These are phyloP conservation scores for Trichosurus vulpecula DNA, from an alignment of 2,797 vertebrate genomes.

Conservation along the genomic window DNA sequence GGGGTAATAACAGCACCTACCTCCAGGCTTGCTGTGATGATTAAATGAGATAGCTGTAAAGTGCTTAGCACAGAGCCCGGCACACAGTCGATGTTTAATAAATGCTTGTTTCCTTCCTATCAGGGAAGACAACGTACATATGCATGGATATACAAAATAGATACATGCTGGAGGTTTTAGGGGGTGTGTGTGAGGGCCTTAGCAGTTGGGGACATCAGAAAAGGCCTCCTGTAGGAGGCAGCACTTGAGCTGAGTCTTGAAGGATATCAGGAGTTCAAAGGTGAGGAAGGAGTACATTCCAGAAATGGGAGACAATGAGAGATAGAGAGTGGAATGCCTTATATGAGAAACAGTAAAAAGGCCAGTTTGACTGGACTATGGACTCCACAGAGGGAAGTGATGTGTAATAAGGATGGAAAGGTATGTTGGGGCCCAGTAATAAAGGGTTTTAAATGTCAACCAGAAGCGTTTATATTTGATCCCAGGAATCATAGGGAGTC, in stretches of 20 bases:
- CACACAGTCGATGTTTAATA: background rate
- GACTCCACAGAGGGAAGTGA: background rate
- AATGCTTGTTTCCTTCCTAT: background rate
- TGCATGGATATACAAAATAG: background rate
- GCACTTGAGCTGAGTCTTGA: background rate
- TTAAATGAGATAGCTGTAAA: background rate
- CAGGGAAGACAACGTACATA: background rate
- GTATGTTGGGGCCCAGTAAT: background rate
- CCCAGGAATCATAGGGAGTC: background rate
- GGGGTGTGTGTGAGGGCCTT: background rate
- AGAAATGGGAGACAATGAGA: background rate
- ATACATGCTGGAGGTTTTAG: too few species aligned
- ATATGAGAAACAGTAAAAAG: too few species aligned
- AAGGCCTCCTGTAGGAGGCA: background rate
- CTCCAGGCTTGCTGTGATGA: background rate
- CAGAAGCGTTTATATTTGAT: background rate
- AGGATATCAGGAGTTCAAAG: background rate
- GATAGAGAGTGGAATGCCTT: too few species aligned
- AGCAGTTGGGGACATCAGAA: background rate
- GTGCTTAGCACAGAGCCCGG: background rate
- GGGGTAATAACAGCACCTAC: background rate
- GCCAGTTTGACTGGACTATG: too few species aligned
- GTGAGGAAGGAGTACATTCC: background rate
- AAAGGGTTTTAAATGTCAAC: background rate
- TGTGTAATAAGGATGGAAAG: background rate